Base-by-base conservation (phyloP, 2,797 vertebrate species). In the Taenioides sp. region DNA sequence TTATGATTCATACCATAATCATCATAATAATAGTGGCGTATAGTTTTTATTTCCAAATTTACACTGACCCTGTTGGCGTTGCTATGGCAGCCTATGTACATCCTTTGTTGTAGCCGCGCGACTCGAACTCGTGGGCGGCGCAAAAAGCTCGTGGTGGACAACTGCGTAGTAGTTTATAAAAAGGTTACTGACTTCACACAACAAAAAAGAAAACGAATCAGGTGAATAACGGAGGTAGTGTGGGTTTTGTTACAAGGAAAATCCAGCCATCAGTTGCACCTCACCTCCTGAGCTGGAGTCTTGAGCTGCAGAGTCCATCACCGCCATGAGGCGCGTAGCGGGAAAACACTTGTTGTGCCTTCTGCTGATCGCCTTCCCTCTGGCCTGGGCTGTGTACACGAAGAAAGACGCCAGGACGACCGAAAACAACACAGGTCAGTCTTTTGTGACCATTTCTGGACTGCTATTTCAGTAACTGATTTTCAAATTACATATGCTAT, bases 321-420 rank as follows among this genome's bases (percentile, higher is more conserved):
- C 7, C 63, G 75, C 12, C 57, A 82, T 84, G 79, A 69, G 34
- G 70, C 84, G 37, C 65, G 78, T 83, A 66, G 65, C 65, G 62
- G 79, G 77, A 20, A 84, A 70, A 88, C 84, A 87, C 83, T 80
- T 92, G 72, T 67, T 93, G 76, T 90, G 85, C 74, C 7, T 92
- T 43, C 65, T 87, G n/a, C 77, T 93, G 64, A 78, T 92, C 9
- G 55, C 34, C 54, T 18, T 92, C 68, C 83, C 85, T 43, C 68
- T 87, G 20, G 83, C 72, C 69, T 80, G 81, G 77, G 81, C 90
- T 66, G 88, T 88, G 64, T 79, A 85, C 73, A 79, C 31, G 18
- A 85, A 81, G 72, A 83, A 59, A 67, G 75, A 85, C 47, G 69
- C 1, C 71, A 80, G 49, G 43, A 79, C 81, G n/a, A 70, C 72